Percentiles rank a stretch among this genome's conserved stretches.
These are phyloP conservation scores for Cygnus atratus DNA, from an alignment of 2,113 vertebrate genomes.

Conservation along the genomic window DNA sequence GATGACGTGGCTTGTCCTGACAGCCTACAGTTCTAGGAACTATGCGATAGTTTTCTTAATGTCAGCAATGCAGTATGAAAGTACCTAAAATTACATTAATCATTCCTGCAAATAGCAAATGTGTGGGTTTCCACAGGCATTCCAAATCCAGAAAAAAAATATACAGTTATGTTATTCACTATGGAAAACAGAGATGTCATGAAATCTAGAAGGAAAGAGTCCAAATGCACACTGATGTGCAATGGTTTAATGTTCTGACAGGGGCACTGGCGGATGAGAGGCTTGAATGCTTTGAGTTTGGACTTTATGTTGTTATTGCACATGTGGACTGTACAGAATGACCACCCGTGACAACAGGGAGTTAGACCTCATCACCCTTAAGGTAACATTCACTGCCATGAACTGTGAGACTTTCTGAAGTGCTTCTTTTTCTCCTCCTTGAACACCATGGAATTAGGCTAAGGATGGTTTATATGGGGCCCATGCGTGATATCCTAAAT, in stretches of 20 bases:
- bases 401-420: neutral
- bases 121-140: neutral
- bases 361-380: neutral
- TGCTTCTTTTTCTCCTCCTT: neutral
- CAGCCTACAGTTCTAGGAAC: neutral
- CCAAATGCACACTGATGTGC: neutral
- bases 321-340: neutral
- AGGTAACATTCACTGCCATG: neutral
- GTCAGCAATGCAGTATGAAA: neutral
- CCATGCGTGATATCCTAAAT: accelerated
- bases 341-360: neutral
- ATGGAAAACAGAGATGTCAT: neutral
- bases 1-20: neutral
- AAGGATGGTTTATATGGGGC: neutral
- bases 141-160: conserved; percentile 9
- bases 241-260: neutral
- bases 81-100: neutral
- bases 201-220: neutral
- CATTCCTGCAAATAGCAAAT: neutral
- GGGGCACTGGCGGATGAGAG: neutral
- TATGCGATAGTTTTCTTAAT: neutral
- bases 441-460: neutral
- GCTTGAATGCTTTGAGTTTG: neutral
- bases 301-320: neutral
- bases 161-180: neutral